Evolutionary conservation across 2,113 vertebrate species (phyloP).

Genomic region (Coryphaenoides rupestris): DNA sequence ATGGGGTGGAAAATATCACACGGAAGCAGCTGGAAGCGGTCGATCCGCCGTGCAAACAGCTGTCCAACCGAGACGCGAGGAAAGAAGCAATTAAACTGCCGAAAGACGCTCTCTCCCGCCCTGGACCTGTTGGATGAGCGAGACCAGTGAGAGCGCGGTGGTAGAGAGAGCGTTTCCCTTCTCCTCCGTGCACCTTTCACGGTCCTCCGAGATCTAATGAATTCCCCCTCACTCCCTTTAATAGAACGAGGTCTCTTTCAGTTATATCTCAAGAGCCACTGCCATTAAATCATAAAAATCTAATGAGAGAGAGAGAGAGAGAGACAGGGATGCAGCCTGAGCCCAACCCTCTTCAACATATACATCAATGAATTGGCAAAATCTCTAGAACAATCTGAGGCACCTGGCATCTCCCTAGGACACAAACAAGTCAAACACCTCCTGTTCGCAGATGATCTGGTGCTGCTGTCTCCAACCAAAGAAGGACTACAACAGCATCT

Average conservation of each 20-base stretch:
- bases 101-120: slow-evolving; percentile 21
- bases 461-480: too few relatives aligned
- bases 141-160: slow-evolving; percentile 24
- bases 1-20: too few relatives aligned
- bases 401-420: too few relatives aligned
- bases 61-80: background rate
- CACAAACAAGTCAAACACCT: too few relatives aligned
- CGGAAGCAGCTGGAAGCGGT: too few relatives aligned
- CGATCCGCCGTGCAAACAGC: background rate
- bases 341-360: too few relatives aligned
- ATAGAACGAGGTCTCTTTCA: slow-evolving; percentile 13
- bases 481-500: too few relatives aligned
- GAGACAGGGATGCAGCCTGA: too few relatives aligned
- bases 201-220: slow-evolving; percentile 19
- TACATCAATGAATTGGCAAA: too few relatives aligned
- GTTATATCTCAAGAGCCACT: background rate
- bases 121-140: slow-evolving; percentile 23
- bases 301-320: slow-evolving; percentile 6
- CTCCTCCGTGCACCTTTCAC: slow-evolving; percentile 26
- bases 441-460: too few relatives aligned
- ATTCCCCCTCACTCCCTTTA: slow-evolving; percentile 25
- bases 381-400: too few relatives aligned
- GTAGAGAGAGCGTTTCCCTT: slow-evolving; percentile 34
- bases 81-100: slow-evolving; percentile 10
- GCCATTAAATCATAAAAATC: slow-evolving; percentile 9